Evolutionary conservation across 2,113 vertebrate genomes (phyloP).

Genomic region (Paralichthys olivaceus): DNA sequence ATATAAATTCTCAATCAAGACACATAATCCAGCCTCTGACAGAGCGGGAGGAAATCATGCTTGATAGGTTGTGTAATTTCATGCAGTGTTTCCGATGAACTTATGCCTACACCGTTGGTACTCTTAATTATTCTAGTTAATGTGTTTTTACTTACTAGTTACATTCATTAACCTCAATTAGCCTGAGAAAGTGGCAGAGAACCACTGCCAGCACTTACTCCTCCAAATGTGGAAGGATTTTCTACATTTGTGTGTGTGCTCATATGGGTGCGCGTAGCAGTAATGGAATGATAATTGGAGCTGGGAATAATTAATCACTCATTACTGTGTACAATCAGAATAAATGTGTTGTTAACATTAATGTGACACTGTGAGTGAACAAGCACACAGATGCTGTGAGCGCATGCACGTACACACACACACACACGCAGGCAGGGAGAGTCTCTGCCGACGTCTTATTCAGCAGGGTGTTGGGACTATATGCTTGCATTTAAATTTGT

Average conservation of each 20-base stretch:
- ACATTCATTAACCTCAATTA: conserved; percentile 84
- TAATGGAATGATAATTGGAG: conserved; percentile 78
- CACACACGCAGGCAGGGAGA: neutral
- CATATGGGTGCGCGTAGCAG: conserved; percentile 4
- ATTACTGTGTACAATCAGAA: conserved; percentile 72
- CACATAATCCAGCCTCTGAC: conserved; percentile 37
- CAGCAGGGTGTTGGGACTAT: neutral
- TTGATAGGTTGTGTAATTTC: conserved; percentile 60
- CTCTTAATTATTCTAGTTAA: conserved; percentile 78
- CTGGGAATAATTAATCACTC: conserved; percentile 79
- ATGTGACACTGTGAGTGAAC: conserved; percentile 50
- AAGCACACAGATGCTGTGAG: neutral
- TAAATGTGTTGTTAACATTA: conserved; percentile 70
- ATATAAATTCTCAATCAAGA: conserved; percentile 42
- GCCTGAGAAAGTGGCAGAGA: conserved; percentile 66
- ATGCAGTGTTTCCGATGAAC: conserved; percentile 44
- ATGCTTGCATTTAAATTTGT: neutral
- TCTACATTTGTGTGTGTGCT: conserved; percentile 37
- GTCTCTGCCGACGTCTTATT: conserved; percentile 15
- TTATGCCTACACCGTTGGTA: conserved; percentile 35
- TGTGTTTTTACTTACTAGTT: conserved; percentile 79
- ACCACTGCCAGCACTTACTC: conserved; percentile 65
- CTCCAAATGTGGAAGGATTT: conserved; percentile 41
- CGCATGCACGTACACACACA: neutral
- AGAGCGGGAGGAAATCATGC: conserved; percentile 38